Evolutionary conservation across 1,140 invertebrate species (phyloP), one percentile per base, ranked within the genome.

Genomic region (Magallana angulata): DNA sequence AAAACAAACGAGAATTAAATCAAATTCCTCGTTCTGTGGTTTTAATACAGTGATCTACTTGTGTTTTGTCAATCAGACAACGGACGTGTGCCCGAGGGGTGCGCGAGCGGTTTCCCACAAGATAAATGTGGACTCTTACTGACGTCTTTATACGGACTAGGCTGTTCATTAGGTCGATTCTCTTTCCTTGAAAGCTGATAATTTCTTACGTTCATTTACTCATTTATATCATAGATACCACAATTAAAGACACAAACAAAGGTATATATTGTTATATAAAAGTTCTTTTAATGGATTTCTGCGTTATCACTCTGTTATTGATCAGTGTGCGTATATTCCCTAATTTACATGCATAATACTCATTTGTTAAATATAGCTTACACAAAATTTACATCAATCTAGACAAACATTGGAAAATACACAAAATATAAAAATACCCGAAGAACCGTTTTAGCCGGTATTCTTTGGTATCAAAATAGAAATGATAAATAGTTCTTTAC

Each of bases 281-380:
- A 30, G 36, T 48, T 48, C 3, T 76, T 76, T 76, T 76, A 76
- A 76, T 76, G 68, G 68, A 76, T 76, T 76, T 76, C 68, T 76
- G 24, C 3, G 68, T 76, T 76, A 24, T 76, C 24, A 76, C 12
- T 8, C 12, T 76, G 30, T 30, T 62, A 62, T 48, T 48, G n/a
- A 76, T 30, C 1, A 30, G 24, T 12, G 24, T 12, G 24, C 24
- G 30, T 11, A 18, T 11, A 24, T 18, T 24, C n/a, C 24, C 7
- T 11, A 7, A 3, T 5, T 48, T 30, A 4, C 30, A 8, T 24
- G 24, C 24, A 24, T 24, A 11, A 12, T 12, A 8, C 12, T 76
- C 24, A 36, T 8, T 76, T 76, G 24, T 11, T 30, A 11, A 30
- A 76, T 71, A 71, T 24, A 12, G 4, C 30, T 12, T 12, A 30